Evolutionary conservation across 2,113 vertebrate genomes (phyloP), one percentile per base, ranked within the genome.

Genomic region (Opisthocomus hoazin): DNA sequence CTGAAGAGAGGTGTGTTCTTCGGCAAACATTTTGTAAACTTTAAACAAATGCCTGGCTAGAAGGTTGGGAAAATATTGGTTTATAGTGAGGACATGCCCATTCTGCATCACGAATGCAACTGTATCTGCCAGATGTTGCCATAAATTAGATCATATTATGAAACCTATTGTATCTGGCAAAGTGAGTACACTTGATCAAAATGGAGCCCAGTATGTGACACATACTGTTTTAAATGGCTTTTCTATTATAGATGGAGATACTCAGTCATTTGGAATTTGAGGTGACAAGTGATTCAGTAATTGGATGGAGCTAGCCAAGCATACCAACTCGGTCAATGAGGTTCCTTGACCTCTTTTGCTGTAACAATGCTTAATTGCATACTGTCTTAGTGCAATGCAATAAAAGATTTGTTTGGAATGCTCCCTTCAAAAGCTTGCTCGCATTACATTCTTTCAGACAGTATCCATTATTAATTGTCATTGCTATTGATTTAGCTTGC

Each of bases 31-130:
- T 92, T 95, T 84, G 69, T 82, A 89, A 87, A 23, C 46, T 91
- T 95, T 80, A 87, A 94, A 79, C 20, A 94, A 93, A 95, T 91
- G 93, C 94, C 94, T 96, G 74, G 12, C 43, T 84, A 89, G 77
- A 84, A 79, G 54, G 87, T 24, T 83, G 86, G 53, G 80, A 84
- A 97, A 95, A 92, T 39, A 78, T 3, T 56, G 57, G 30, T 84
- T 91, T 36, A 64, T 24, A 82, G 32, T 11, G 7, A 93, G 91
- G 50, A 57, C 37, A 65, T n/a, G 61, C 41, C 61, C 58, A 61
- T 46, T 77, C 57, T 21, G 81, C 61, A 11, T 22, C 45, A 78
- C 0, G 0, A 64, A 64, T 30, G 16, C 21, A 90, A 79, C 30
- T 41, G 37, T 73, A 81, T 39, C 23, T 77, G 73, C 43, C 32